A percentile compares a stretch with the other conserved stretches of the same genome.
Evolutionary conservation across 1,140 invertebrate genomes (phyloP).

Genomic region (Conus betulinus): DNA sequence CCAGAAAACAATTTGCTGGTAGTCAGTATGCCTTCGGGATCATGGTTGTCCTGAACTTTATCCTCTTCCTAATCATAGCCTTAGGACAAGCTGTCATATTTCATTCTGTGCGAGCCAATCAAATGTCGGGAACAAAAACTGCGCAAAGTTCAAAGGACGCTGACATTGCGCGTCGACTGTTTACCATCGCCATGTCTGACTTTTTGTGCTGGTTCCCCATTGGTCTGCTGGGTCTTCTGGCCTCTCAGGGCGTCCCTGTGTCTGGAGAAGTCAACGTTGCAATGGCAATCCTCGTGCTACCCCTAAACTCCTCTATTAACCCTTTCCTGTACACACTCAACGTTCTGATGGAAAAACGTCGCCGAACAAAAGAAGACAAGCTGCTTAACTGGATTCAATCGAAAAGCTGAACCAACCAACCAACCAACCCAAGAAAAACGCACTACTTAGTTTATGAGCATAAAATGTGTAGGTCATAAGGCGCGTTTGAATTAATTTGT

Average conservation of each 20-base stretch:
- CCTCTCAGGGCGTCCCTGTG: background rate
- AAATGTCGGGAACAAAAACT: background rate
- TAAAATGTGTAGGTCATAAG: too few species aligned
- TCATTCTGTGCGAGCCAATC: background rate
- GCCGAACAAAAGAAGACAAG: too few species aligned
- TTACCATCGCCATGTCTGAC: constrained; percentile 1
- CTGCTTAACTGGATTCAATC: too few species aligned
- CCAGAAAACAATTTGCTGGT: background rate
- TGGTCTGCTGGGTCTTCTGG: background rate
- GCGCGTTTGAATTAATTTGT: too few species aligned
- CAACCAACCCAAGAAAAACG: too few species aligned
- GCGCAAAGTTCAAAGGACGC: background rate
- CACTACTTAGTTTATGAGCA: too few species aligned
- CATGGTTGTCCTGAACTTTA: background rate
- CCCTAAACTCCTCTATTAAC: background rate
- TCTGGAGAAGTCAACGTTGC: background rate
- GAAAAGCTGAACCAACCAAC: too few species aligned
- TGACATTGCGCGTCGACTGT: background rate
- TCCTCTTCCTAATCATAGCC: background rate
- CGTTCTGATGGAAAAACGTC: background rate
- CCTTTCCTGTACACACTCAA: background rate
- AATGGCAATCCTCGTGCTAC: background rate
- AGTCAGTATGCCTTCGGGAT: background rate
- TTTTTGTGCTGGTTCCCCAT: background rate
- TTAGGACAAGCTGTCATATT: background rate